A percentile compares a stretch with the other conserved stretches of the same genome.
Evolutionary conservation across 2,113 vertebrate genomes (phyloP).

Genomic region (Protobothrops mucrosquamatus): DNA sequence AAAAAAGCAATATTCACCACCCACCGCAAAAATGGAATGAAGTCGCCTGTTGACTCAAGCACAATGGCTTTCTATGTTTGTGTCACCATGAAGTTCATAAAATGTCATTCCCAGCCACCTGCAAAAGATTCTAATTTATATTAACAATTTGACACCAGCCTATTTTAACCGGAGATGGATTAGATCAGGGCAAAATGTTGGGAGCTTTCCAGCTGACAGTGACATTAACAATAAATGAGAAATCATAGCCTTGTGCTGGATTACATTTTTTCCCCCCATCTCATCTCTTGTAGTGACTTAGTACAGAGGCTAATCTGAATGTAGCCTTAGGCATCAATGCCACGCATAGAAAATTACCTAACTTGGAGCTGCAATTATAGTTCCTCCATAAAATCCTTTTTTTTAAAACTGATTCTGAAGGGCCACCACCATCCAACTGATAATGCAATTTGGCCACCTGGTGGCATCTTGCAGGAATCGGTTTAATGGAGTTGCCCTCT

Average conservation of each 20-base stretch:
- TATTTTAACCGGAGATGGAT: background rate
- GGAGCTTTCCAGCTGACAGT: background rate
- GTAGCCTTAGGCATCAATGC: background rate
- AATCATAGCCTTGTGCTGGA: background rate
- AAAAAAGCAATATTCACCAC: background rate
- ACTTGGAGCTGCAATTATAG: background rate
- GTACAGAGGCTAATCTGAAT: constrained; percentile 1
- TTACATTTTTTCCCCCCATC: background rate
- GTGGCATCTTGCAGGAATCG: background rate
- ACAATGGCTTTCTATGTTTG: background rate
- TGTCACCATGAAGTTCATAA: background rate
- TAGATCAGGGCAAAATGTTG: background rate
- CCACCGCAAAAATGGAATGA: background rate
- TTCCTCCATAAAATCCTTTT: constrained; percentile 35
- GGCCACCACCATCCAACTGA: background rate
- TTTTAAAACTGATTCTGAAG: background rate
- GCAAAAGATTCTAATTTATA: background rate
- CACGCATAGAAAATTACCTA: constrained; percentile 11
- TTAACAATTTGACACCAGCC: background rate
- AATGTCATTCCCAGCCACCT: background rate
- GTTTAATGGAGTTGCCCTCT: background rate
- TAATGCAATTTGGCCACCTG: background rate
- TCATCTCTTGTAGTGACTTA: background rate
- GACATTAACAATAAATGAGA: background rate
- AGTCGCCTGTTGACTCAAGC: background rate